Evolutionary conservation across 2,888 invertebrate species (phyloP), one percentile per base, ranked within the genome.

Genomic region (Salpingus planirostris): DNA sequence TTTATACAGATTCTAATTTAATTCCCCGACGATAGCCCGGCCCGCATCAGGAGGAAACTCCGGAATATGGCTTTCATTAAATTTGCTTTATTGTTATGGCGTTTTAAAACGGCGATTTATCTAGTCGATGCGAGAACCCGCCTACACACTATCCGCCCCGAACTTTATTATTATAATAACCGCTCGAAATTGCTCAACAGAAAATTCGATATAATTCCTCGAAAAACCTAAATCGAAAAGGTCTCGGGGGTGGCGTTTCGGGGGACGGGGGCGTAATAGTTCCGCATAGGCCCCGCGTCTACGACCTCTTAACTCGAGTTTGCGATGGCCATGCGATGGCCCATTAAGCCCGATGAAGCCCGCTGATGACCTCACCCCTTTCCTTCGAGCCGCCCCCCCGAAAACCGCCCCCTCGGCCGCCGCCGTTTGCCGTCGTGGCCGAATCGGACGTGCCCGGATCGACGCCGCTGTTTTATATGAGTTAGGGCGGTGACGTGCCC

Each of bases 301-400:
- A 55, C 50, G 57, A 51, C 53, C 56, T 53, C 56, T 56, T 55
- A 55, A 56, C 49, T 57, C 38, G 50, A 54, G 54, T 52, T 48
- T 46, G 51, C 45, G 52, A 56, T 52, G 52, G 56, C 50, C 49
- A 44, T 47, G 47, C 52, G 47, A 57, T 56, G 47, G 53, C 43
- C 56, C 47, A 56, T 55, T 56, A 55, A 55, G 50, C 48, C 50
- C 54, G 52, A 54, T 54, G 54, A 55, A 50, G 53, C 49, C 41
- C 37, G 42, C 42, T 48, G 47, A 47, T 48, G 42, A 7, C 31
- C 29, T 31, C 33, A 40, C 38, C 38, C 43, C n/a, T n/a, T n/a
- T n/a, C n/a, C n/a, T n/a, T n/a, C n/a, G n/a, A n/a, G n/a, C n/a
- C n/a, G n/a, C n/a, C n/a, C n/a, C n/a, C n/a, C n/a, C n/a, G n/a